Evolutionary conservation across 2,888 invertebrate species (phyloP).

Genomic region (Dichetophora obliterata): DNA sequence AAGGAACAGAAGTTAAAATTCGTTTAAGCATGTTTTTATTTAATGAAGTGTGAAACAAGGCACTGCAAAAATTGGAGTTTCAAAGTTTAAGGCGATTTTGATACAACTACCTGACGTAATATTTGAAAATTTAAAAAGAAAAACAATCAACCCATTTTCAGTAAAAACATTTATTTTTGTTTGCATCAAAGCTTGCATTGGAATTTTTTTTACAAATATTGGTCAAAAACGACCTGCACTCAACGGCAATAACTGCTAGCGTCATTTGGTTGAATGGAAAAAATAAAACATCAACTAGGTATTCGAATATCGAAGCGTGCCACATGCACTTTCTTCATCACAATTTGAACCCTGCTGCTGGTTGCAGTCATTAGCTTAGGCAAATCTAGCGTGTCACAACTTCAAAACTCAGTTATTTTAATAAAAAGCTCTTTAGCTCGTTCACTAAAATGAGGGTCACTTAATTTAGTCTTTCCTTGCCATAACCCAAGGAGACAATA

Average conservation of each 20-base stretch:
- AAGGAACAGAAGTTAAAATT: background rate
- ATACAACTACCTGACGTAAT: background rate
- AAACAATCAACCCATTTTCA: too few relatives aligned
- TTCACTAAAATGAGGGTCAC: background rate
- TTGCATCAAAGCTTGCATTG: too few relatives aligned
- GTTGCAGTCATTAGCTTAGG: background rate
- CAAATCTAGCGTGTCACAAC: slow-evolving; percentile 4
- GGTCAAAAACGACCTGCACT: background rate
- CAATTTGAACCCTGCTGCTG: background rate
- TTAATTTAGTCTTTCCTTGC: background rate
- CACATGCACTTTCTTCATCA: background rate
- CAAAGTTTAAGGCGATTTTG: background rate
- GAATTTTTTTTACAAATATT: too few relatives aligned
- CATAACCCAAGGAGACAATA: background rate
- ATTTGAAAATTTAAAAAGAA: background rate
- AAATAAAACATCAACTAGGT: background rate
- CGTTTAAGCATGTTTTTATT: background rate
- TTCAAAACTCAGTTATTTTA: background rate
- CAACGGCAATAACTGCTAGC: background rate
- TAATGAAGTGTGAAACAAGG: slow-evolving; percentile 10
- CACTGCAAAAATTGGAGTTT: background rate
- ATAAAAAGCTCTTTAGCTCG: background rate
- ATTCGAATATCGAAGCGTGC: slow-evolving; percentile 1
- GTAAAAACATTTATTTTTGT: too few relatives aligned
- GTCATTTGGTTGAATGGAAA: background rate